Evolutionary conservation across 1,140 invertebrate species (phyloP), one percentile per base, ranked within the genome.

Genomic region (Ceratina calcarata): DNA sequence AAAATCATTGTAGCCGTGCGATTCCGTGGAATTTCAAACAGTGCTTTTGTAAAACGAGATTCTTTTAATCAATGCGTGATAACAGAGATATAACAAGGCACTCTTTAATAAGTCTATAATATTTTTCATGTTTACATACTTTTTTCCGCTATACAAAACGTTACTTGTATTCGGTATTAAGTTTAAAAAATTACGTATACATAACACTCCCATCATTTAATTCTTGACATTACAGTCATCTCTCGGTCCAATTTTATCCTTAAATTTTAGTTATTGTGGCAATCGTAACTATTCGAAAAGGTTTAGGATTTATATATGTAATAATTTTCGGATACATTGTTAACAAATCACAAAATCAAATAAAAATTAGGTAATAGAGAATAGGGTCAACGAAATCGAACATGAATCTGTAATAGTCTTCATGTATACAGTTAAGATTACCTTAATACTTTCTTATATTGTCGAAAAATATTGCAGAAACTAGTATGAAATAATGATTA

Each of bases 21-120:
- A 55, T 64, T 67, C 55, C 51, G 64, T 32, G 55, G 65, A 27
- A 80, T 69, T 77, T 64, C 24, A 67, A 62, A 20, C 16, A 69
- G 15, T 45, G 24, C 32, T 57, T 81, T 64, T 57, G 20, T 51
- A 57, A 78, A 86, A 78, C 60, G 57, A 80, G 62, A 77, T 82
- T 61, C 67, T n/a, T 13, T 61, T 57, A 78, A 66, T 67, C 45
- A 24, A 73, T 69, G 55, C 37, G 12, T 58, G 55, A 37, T 55
- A 83, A 70, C 68, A 74, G 32, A 79, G 70, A 60, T 74, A 79
- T 79, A 62, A 67, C 78, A 79, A 79, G 78, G 78, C 78, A 79
- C 78, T 79, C 70, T 79, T 45, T 79, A 74, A 67, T 32, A 73
- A 74, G 55, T 74, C 62, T 51, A 66, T 67, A 45, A 45, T 45